Base-by-base conservation (phyloP, 2,797 vertebrate genomes). In the Spea hammondii region DNA sequence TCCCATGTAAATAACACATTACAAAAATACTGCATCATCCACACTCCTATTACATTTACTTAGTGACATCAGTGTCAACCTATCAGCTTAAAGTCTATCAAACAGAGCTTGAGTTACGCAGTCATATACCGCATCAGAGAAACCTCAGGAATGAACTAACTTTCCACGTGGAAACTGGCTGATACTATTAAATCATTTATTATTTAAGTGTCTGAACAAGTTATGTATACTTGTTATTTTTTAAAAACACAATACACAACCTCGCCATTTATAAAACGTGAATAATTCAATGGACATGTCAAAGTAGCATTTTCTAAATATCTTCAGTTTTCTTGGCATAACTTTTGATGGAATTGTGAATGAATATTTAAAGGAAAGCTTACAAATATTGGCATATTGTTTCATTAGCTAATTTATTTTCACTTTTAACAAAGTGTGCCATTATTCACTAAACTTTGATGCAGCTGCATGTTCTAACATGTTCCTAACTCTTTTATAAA, bases 381-480 rank as follows among this genome's bases (percentile, higher is more conserved):
- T 57, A 57, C 10, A 57, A 57, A 57, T 57, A 12, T 12, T 57
- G 55, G 5, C 55, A 3, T 57, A 57, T 57, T 57, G 8, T 10
- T 12, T 57, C 55, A 13, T 57, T 57, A 12, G 12, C 55, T 57
- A 57, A 57, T 57, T 57, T 13, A 5, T 72, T 73, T 65, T 65
- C 13, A 65, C 32, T 65, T 65, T 65, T 65, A 65, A 74, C 65
- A 48, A 65, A 74, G 46, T 50, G 49, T 14, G 8, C 7, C 72
- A 74, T 74, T 59, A 65, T 62, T 74, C 62, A 74, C 49, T 49
- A 54, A 65, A 65, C 14, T 17, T 65, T 53, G 11, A 49, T 65
- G 62, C 72, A 74, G 72, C 72, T 65, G 62, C 48, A 65, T 74
- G 62, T 74, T 65, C 72, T 65, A 51, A 74, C 72, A 74, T 74